Evolutionary conservation across 64 coral and sea anemone genomes (phyloP), one percentile per base, ranked within the genome.

Genomic region (Stichodactyla helianthus): DNA sequence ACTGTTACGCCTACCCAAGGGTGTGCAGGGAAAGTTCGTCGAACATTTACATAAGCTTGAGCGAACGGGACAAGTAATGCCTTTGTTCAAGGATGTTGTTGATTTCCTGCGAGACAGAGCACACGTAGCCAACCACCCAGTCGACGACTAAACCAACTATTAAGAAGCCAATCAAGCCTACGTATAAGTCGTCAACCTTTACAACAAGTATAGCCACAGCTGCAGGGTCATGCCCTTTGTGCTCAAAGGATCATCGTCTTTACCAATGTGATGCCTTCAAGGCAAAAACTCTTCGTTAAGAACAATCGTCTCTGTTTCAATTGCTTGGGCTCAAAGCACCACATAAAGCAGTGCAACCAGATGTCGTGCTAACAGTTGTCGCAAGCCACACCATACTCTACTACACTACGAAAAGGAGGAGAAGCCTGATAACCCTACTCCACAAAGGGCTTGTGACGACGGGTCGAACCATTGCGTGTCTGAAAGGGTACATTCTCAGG

Each of bases 101-200:
- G 51, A 85, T 20, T 93, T 93, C 83, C 86, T 93, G 11, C 84
- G 60, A 77, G 86, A 93, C 35, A 7, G 86, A 79, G 91, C 91
- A n/a, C 53, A 79, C 52, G 86, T 88, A 5, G 64, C 83, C 20
- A 93, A 88, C 55, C 91, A 93, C 35, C 86, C 79, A 50, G 68
- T 28, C 68, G 4, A 74, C 68, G 68, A 74, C 68, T 22, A 74
- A 28, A 28, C 26, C 26, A 28, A 0, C 4, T 74, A 22, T 74
- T 28, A 74, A 74, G 2, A 0, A 74, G 26, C 68, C 68, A 22
- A 28, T 74, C 68, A 74, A 74, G 26, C 68, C 68, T 74, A 1
- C 68, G 0, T 2, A 74, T 74, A 74, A 28, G 2, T 74, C 68
- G 2, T 14, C 68, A 1, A 74, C 68, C 19, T 74, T 74, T 74